Base-by-base conservation (phyloP, 2,797 vertebrate genomes). In the Microctenopoma lineatum region DNA sequence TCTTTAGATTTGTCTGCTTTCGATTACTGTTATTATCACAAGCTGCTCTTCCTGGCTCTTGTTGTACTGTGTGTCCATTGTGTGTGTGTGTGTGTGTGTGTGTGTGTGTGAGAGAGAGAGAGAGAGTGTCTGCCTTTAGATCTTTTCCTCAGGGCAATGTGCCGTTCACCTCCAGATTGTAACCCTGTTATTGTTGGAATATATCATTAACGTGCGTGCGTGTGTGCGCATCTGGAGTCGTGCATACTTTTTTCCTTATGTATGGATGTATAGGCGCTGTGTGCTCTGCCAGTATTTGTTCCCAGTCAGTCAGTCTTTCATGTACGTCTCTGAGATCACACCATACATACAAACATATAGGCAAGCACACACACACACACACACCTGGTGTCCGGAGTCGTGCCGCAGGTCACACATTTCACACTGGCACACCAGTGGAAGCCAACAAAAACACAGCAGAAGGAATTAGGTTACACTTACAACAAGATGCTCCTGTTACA, bases 1-100 rank as follows among this genome's bases (percentile, higher is more conserved):
- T 81, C 72, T 86, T 83, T 84, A 82, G 79, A 73, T 87, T 67
- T 7, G 84, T 80, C 87, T 89, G 89, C 81, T 90, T 89, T 86
- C 77, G 82, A 92, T 94, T 92, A 92, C 84, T 84, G 89, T 93
- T 90, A 90, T 93, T 92, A 93, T 91, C 89, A 81, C 87, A 86
- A 92, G 88, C 90, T 86, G 86, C 89, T 91, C 79, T 78, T 91
- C 75, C 66, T 73, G 76, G 69, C 70, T 70, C 69, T 50, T 21
- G n/a, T 61, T 77, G 73, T 32, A 62, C 60, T 79, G 75, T 82
- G 70, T 71, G 75, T 83, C 68, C 65, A 52, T 81, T 55, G 45
- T 62, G 52, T 71, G 48, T 59, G 55, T 80, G 74, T 69, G 47
- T 66, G 42, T 63, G 75, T 57, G 64, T 60, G 48, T 46, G 44